Base-by-base conservation (phyloP, 2,888 invertebrate genomes). In the Caradrina clavipalpis region DNA sequence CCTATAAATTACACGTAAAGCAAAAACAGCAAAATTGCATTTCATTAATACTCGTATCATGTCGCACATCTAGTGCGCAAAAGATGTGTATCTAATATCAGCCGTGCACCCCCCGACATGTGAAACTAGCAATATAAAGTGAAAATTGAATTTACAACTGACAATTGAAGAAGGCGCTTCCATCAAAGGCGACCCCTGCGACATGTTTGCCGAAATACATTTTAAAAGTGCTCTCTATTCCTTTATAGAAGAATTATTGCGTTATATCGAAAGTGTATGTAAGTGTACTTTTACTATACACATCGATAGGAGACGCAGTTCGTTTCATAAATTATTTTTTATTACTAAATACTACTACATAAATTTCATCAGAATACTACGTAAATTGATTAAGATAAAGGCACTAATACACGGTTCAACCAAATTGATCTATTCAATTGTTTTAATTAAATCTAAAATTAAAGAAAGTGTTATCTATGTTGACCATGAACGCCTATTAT, bases 141-240 rank as follows among this genome's bases (percentile, higher is more conserved):
- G 92, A 92, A 95, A 96, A 96, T 96, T 96, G 94, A 93, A 95
- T 96, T 96, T 94, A 93, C 91, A 93, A 90, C 93, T 95, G 94
- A 96, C 95, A 94, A 96, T 94, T 92, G 94, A 88, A 91, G 91
- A 92, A 92, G 91, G 92, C 92, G 92, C 91, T 92, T 90, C 94
- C 92, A 93, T 95, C 95, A 95, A 95, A 94, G 89, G 90, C 92
- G 89, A 92, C 92, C 95, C 93, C 90, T 88, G 75, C 90, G 88
- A 91, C 90, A 94, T 92, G 90, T 94, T 93, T 92, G 88, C 91
- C 90, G 90, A 94, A 92, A 93, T 93, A 93, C 88, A 91, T 88
- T 91, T 92, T 91, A 89, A 91, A 92, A 90, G 90, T 86, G 86
- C 88, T 90, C 85, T 90, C 90, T 86, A 90, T 89, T 90, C 85